Percentiles rank a stretch among this genome's conserved stretches.
Evolutionary conservation across 2,113 vertebrate genomes (phyloP).

Genomic region (Amphiprion ocellaris): DNA sequence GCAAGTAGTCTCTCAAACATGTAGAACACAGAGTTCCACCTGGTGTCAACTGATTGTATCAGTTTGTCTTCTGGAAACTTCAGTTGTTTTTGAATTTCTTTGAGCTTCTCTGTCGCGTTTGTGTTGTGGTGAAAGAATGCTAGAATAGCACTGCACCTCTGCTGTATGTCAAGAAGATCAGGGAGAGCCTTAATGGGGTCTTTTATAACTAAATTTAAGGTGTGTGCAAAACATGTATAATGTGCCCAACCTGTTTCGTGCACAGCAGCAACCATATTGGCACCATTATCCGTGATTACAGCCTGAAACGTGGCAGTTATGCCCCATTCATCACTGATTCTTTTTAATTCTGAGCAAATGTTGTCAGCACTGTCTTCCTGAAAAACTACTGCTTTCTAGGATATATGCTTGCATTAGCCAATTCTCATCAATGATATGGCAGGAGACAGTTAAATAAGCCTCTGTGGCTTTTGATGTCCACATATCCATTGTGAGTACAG

Average conservation of each 20-base stretch:
- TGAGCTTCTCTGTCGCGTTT: slow-evolving; percentile 48
- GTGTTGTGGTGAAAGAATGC: slow-evolving; percentile 61
- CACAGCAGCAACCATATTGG: background rate
- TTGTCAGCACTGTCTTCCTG: no score
- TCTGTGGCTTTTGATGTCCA: no score
- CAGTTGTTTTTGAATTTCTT: slow-evolving; percentile 41
- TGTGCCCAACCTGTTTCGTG: slow-evolving; percentile 47
- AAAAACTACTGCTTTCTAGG: no score
- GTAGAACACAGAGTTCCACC: slow-evolving; percentile 61
- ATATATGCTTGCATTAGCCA: no score
- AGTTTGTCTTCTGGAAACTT: slow-evolving; percentile 55
- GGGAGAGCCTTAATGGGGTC: slow-evolving; percentile 42
- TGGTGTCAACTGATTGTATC: slow-evolving; percentile 52
- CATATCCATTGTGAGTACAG: no score
- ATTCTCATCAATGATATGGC: no score
- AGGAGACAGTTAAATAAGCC: no score
- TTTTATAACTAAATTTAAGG: slow-evolving; percentile 56
- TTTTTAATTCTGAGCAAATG: no score
- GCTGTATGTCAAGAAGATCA: slow-evolving; percentile 27
- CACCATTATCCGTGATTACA: no score
- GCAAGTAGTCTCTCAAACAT: slow-evolving; percentile 50
- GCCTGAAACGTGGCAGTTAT: no score
- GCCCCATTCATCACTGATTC: no score
- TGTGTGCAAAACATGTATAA: slow-evolving; percentile 59
- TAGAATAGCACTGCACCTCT: slow-evolving; percentile 40